A percentile compares a stretch with the other conserved stretches of the same genome.
These are phyloP conservation scores for Misgurnus anguillicaudatus DNA, from an alignment of 2,113 vertebrate genomes.

Conservation along the genomic window DNA sequence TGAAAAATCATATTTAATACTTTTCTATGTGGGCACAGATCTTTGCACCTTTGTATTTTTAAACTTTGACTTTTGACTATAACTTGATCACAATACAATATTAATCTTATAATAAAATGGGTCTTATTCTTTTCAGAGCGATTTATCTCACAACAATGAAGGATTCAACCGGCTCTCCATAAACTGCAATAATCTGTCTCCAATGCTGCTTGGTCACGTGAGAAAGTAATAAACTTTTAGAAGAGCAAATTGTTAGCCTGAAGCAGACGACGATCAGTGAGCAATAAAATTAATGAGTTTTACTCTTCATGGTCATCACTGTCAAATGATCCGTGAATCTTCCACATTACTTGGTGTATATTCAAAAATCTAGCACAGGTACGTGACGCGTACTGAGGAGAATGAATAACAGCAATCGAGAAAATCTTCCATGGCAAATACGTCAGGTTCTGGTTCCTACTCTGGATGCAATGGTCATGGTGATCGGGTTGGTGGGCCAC, in stretches of 20 bases:
- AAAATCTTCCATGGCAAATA: conserved; percentile 29
- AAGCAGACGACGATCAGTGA: conserved; percentile 44
- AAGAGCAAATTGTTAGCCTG: conserved; percentile 27
- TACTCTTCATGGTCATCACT: conserved; percentile 36
- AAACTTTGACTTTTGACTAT: no score
- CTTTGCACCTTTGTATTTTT: no score
- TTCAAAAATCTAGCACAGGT: neutral
- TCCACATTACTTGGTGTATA: conserved; percentile 3
- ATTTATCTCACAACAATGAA: neutral
- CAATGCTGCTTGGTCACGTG: conserved; percentile 39
- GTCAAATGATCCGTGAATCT: conserved; percentile 19
- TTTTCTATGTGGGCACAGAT: no score
- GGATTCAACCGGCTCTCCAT: neutral
- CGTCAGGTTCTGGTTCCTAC: conserved; percentile 62
- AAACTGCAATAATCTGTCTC: conserved; percentile 47
- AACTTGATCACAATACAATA: neutral
- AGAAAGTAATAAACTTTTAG: conserved; percentile 42
- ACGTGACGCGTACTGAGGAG: conserved; percentile 26
- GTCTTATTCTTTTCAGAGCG: neutral
- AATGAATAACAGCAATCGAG: conserved; percentile 50
- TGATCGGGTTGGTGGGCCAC: conserved; percentile 72
- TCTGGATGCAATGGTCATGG: conserved; percentile 71
- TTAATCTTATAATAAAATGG: neutral
- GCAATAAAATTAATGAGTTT: neutral
- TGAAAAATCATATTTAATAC: no score